Base-by-base conservation (phyloP, 2,113 vertebrate genomes). In the Dryoscopus gambensis region DNA sequence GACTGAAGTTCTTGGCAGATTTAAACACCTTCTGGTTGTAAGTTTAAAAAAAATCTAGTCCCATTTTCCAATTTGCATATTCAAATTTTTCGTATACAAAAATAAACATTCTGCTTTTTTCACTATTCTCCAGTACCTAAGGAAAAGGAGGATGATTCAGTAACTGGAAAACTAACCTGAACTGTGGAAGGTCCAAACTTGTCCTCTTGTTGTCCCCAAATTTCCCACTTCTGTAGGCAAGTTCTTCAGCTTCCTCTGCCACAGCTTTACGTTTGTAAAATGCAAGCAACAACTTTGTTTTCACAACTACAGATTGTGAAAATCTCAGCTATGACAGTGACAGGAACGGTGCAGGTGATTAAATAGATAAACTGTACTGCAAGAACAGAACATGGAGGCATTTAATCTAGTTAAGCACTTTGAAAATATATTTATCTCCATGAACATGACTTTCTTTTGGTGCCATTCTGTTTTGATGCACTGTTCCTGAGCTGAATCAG, bases 1-100 rank as follows among this genome's bases (percentile, higher is more conserved):
- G 65, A 88, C 81, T 93, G 88, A 92, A 89, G 47, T 55, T 89
- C 73, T 89, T 90, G 92, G 88, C 93, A 97, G 90, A 93, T 64
- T 90, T 87, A 90, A 82, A 76, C n/a, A 84, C 87, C 64, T 94
- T 89, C 88, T 94, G 69, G 40, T 85, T 24, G 5, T 60, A 82
- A 59, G 56, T 68, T 74, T 40, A 19, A 80, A 87, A 75, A 92
- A 92, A 71, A 60, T 78, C 68, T 59, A 80, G 69, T 95, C 49
- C 49, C 2, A 1, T 71, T 82, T 89, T 84, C 49, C 50, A 46
- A 81, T 86, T 84, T 93, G 64, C 79, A 92, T 88, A 81, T 90
- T 88, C 53, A 78, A 8, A 65, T 82, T 78, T 64, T 69, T 76
- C 62, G 35, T 63, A 23, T 18, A 46, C 57, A 73, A 93, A 85